These are phyloP conservation scores for Anagyrus pseudococci DNA, from an alignment of 2,888 invertebrate species.

Conservation along the genomic window DNA sequence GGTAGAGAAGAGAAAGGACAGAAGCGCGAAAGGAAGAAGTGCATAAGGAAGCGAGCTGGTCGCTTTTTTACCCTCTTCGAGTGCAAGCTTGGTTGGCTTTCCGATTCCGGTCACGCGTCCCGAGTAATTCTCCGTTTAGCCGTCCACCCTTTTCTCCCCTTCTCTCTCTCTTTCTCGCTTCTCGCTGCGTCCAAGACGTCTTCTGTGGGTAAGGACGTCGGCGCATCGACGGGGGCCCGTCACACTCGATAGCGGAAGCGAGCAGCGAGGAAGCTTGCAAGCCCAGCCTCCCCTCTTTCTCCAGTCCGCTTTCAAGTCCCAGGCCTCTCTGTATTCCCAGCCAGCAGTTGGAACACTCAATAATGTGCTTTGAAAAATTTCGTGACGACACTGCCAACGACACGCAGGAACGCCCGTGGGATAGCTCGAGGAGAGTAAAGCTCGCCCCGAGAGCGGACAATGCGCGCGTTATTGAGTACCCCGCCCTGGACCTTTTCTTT, in stretches of 20 bases:
- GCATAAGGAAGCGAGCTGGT: no score
- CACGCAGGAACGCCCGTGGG: neutral
- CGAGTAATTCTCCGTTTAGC: conserved; percentile 50
- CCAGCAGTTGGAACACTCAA: conserved; percentile 59
- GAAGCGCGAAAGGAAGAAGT: conserved; percentile 27
- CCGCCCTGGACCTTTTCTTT: neutral
- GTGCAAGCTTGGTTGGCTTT: conserved; percentile 5
- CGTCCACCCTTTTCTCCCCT: conserved; percentile 21
- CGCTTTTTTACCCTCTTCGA: conserved; percentile 23
- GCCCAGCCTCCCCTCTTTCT: neutral
- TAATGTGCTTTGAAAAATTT: conserved; percentile 60
- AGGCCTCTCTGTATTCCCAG: conserved; percentile 58
- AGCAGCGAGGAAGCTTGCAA: neutral
- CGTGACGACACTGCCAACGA: conserved; percentile 52
- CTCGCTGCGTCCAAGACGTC: no score
- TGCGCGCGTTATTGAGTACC: conserved; percentile 56
- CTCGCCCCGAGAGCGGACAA: conserved; percentile 48
- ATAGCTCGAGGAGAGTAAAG: neutral
- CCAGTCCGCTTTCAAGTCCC: neutral
- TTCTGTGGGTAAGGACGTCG: no score
- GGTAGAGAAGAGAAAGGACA: neutral
- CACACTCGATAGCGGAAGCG: conserved; percentile 38
- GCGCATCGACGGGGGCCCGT: conserved; percentile 31
- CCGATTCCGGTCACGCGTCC: conserved; percentile 43
- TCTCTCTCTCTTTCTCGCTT: conserved; percentile 6